Base-by-base conservation (phyloP, 2,113 vertebrate species). In the Dicentrarchus labrax region DNA sequence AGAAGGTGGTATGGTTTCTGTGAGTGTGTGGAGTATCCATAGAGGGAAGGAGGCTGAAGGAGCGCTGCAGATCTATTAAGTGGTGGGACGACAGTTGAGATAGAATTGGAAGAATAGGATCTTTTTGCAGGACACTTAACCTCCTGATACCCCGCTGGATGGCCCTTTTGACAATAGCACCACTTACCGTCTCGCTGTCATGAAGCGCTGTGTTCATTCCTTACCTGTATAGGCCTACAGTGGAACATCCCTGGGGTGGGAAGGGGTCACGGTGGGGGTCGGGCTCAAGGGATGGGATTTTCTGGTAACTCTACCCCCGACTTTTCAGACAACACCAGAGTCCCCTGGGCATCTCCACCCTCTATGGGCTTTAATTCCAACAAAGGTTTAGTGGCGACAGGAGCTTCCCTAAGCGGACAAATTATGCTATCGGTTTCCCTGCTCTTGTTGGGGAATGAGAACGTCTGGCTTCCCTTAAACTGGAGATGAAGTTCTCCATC, bases 341-440 rank as follows among this genome's bases (percentile, higher is more conserved):
- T 86, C 89, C 72, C 87, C 65, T 62, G 36, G 86, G 91, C 73
- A 89, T 91, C 88, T 89, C 89, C 91, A 86, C 86, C 48, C 81
- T 89, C 78, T 90, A 85, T 89, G 56, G 30, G 86, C 93, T 92
- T 72, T 96, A 96, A 97, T 96, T 96, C 94, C 69, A 88, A 70
- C 84, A 91, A 94, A 89, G 84, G 89, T 93, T 87, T 89, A 89
- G 87, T 78, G 92, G 88, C 89, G 92, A 96, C 94, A 94, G 91
- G 81, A 90, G 89, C 90, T 95, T 85, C 89, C 88, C 94, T 91
- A 92, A 96, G 96, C 92, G 95, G 87, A 93, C 95, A 96, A 96
- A 97, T 97, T 96, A 96, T 96, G 95, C 96, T 97, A 97, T 97
- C 96, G 82, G 91, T 96, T 97, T 98, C 95, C 95, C 57, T 6